A percentile compares a stretch with the other conserved stretches of the same genome.
Evolutionary conservation across 2,888 invertebrate species (phyloP).

Genomic region (Drosophila atripex): DNA sequence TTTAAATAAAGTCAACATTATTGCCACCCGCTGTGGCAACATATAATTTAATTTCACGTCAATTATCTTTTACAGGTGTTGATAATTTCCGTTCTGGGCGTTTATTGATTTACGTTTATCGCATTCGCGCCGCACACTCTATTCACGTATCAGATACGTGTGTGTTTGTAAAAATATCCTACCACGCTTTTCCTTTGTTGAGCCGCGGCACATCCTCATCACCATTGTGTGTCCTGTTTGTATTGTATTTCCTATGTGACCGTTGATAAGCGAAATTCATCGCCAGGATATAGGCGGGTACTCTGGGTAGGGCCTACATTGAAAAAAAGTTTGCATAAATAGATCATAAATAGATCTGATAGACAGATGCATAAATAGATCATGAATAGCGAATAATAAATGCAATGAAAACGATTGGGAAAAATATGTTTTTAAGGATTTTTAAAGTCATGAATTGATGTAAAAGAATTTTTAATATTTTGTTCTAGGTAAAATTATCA

Average conservation of each 20-base stretch:
- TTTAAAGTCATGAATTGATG: background rate
- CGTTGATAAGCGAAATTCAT: constrained; percentile 42
- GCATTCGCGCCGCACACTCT: constrained; percentile 20
- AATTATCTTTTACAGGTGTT: constrained; percentile 52
- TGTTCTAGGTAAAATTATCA: background rate
- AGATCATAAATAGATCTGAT: too few relatives aligned
- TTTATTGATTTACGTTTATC: constrained; percentile 53
- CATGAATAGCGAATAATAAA: too few relatives aligned
- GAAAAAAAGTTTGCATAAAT: background rate
- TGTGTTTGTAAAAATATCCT: constrained; percentile 11
- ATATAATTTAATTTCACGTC: constrained; percentile 43
- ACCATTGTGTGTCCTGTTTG: constrained; percentile 44
- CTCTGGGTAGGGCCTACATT: background rate
- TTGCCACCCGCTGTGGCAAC: constrained; percentile 21
- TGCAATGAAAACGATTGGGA: too few relatives aligned
- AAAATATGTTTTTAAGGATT: too few relatives aligned
- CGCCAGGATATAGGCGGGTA: constrained; percentile 10
- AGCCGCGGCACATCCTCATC: constrained; percentile 25
- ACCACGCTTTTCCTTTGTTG: constrained; percentile 27
- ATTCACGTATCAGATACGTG: constrained; percentile 7
- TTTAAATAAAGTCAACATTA: constrained; percentile 16
- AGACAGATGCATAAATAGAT: too few relatives aligned
- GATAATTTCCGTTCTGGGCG: constrained; percentile 46
- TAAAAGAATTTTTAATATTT: background rate
- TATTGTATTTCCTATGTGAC: constrained; percentile 40